These are phyloP conservation scores for Panurus biarmicus DNA, from an alignment of 2,113 vertebrate species.

Conservation along the genomic window DNA sequence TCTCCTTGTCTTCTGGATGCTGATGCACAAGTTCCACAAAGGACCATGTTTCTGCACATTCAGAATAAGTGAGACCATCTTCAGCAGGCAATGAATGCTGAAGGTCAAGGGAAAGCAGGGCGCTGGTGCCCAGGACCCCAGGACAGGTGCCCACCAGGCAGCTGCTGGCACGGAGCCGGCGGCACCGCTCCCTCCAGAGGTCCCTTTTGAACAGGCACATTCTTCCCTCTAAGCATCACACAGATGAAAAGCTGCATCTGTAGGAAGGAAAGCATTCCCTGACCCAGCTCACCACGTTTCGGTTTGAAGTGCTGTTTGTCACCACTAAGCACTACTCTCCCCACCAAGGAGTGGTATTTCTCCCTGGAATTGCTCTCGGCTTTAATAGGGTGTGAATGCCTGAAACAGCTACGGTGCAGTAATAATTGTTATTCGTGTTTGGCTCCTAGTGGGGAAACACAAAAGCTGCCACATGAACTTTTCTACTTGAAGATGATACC, in stretches of 20 bases:
- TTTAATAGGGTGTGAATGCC: slow-evolving; percentile 10
- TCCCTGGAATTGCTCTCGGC: slow-evolving; percentile 15
- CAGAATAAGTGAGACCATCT: not conserved
- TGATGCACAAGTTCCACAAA: not conserved
- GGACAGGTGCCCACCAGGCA: not conserved
- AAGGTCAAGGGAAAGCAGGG: not conserved
- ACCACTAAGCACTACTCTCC: slow-evolving; percentile 31
- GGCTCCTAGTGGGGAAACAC: slow-evolving; percentile 11
- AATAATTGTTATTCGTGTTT: slow-evolving; percentile 40
- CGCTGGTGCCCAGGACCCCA: not conserved
- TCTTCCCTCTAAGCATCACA: not conserved
- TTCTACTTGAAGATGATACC: slow-evolving; percentile 33
- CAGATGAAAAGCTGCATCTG: not conserved
- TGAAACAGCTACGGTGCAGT: not conserved
- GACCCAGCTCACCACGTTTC: not conserved
- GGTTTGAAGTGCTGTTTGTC: slow-evolving; percentile 38
- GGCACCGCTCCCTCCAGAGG: not conserved
- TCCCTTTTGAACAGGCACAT: not conserved
- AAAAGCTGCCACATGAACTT: slow-evolving; percentile 37
- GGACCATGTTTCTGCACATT: not conserved
- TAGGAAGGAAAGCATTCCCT: not conserved
- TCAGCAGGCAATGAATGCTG: not conserved
- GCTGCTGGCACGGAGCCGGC: not conserved
- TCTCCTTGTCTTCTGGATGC: not conserved
- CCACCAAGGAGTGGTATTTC: slow-evolving; percentile 13